Conservation (phyloP, 2,797 vertebrate species). For the Lagorchestes hirsutus region DNA sequence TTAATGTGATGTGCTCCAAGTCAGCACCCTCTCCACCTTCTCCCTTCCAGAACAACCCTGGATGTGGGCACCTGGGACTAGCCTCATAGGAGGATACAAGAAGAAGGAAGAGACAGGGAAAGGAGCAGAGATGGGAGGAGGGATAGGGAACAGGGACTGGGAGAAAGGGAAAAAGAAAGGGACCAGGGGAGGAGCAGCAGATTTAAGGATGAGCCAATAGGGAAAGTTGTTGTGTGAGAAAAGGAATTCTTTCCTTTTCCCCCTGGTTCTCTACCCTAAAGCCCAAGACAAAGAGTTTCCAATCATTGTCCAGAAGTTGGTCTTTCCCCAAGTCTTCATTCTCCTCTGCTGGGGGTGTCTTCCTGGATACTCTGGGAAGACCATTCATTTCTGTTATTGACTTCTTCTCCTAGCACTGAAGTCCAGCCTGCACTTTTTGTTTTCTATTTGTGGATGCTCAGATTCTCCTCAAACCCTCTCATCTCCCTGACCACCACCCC, state of each 20-base stretch:
- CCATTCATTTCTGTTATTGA: neutral
- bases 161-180: neutral
- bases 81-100: neutral
- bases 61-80: neutral
- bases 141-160: neutral
- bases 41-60: neutral
- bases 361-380: neutral
- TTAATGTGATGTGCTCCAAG: neutral
- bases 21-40: neutral
- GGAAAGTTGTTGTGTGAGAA: neutral
- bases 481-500: neutral
- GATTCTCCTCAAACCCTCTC: neutral
- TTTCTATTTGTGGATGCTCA: conserved; percentile 21
- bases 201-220: neutral
- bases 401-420: neutral
- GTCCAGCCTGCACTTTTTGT: neutral
- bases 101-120: neutral
- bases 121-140: neutral
- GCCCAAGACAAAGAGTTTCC: neutral
- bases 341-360: neutral
- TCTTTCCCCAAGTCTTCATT: neutral
- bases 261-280: neutral
- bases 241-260: neutral
- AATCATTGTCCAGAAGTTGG: neutral
- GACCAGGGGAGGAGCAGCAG: neutral